These are phyloP conservation scores for Oasisia sp. DNA, from an alignment of 2,888 invertebrate genomes.

Conservation along the genomic window DNA sequence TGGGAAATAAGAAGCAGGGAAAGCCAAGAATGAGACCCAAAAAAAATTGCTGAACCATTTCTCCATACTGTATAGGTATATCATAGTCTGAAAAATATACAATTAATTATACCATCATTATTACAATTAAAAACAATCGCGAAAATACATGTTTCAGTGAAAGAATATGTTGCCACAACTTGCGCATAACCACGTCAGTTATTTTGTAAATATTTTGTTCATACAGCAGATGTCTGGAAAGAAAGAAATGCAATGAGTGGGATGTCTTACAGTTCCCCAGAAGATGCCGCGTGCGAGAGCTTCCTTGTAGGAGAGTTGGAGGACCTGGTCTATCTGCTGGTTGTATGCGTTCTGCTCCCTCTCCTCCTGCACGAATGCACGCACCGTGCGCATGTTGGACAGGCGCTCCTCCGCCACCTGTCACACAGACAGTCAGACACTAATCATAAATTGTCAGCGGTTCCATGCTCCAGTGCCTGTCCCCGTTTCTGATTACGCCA, in stretches of 20 bases:
- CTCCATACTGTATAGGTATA: too few species aligned
- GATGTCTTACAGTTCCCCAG: conserved; percentile 81
- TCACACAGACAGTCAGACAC: conserved; percentile 19
- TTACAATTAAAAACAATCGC: not conserved
- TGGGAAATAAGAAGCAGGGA: too few species aligned
- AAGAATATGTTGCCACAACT: not conserved
- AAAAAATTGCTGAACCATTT: too few species aligned
- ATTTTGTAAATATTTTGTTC: not conserved
- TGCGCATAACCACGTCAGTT: not conserved
- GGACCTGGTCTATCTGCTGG: conserved; percentile 76
- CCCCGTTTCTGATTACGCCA: too few species aligned
- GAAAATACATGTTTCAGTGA: not conserved
- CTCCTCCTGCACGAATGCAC: conserved; percentile 88
- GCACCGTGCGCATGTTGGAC: conserved; percentile 90
- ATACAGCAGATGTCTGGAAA: too few species aligned
- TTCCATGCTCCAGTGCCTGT: too few species aligned
- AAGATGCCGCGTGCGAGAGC: conserved; percentile 87
- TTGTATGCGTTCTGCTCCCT: conserved; percentile 79
- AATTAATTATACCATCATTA: too few species aligned
- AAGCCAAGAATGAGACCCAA: too few species aligned
- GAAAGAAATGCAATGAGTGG: not conserved
- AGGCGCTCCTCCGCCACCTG: conserved; percentile 84
- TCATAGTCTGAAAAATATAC: too few species aligned
- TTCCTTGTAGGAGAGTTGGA: conserved; percentile 85
- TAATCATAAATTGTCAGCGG: not conserved